A percentile compares a stretch with the other conserved stretches of the same genome.
These are phyloP conservation scores for Heterodera carotae DNA, from an alignment of 1,140 invertebrate species.

Conservation along the genomic window DNA sequence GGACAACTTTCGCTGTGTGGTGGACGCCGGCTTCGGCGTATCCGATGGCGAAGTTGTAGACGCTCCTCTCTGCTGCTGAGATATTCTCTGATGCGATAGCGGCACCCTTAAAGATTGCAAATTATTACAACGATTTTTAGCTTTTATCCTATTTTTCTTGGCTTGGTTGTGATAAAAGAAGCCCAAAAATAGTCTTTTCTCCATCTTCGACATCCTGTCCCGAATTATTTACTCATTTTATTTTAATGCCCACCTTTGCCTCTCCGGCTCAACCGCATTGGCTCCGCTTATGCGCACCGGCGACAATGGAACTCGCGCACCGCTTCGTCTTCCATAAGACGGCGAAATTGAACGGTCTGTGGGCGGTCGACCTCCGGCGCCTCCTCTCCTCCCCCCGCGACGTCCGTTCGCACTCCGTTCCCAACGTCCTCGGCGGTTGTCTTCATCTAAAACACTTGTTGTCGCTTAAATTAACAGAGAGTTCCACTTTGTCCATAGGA, in stretches of 20 bases:
- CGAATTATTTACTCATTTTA: no score
- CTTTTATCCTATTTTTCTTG: no score
- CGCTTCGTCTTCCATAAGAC: not conserved
- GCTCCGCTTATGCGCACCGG: not conserved
- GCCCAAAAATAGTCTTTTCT: no score
- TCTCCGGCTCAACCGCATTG: not conserved
- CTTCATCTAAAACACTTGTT: not conserved
- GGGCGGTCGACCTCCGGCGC: not conserved
- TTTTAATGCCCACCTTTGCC: not conserved
- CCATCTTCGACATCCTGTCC: no score
- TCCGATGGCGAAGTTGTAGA: constrained; percentile 20
- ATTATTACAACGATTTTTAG: not conserved
- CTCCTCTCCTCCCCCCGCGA: constrained; percentile 4
- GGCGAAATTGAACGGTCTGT: constrained; percentile 11
- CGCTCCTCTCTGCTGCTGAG: constrained; percentile 14
- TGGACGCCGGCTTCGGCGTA: not conserved
- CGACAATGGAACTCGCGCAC: not conserved
- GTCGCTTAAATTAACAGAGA: not conserved
- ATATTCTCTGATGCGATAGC: not conserved
- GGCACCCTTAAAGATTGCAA: not conserved
- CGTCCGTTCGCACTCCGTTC: not conserved
- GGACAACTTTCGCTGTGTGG: not conserved
- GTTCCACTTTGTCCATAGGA: not conserved
- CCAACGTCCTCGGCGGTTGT: constrained; percentile 16
- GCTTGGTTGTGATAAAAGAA: no score